A percentile compares a stretch with the other conserved stretches of the same genome.
Evolutionary conservation across 2,113 vertebrate species (phyloP).

Genomic region (Phycodurus eques): DNA sequence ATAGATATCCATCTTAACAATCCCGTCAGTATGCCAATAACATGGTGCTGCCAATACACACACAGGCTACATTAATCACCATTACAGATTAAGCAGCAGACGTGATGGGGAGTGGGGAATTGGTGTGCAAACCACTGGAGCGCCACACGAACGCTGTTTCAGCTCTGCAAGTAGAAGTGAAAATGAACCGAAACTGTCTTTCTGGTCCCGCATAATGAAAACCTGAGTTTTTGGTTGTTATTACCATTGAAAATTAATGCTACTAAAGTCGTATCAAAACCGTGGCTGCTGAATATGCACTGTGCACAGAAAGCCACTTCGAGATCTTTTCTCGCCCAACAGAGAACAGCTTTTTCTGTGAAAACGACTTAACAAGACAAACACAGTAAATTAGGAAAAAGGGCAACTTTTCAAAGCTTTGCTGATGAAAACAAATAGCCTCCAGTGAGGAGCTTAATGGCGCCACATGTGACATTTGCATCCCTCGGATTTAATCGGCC

Average conservation of each 20-base stretch:
- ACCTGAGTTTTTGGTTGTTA: neutral
- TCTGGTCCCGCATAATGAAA: neutral
- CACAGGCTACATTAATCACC: conserved; percentile 66
- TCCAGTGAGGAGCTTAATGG: conserved; percentile 33
- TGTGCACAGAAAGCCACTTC: neutral
- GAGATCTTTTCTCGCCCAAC: neutral
- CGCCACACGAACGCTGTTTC: conserved; percentile 21
- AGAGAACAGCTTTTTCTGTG: neutral
- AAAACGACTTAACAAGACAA: conserved; percentile 4
- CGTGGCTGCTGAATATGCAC: neutral
- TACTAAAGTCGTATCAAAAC: neutral
- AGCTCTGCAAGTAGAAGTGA: neutral
- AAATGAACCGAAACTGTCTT: neutral
- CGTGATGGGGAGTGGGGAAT: conserved; percentile 28
- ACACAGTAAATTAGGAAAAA: conserved; percentile 41
- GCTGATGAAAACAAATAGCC: conserved; percentile 57
- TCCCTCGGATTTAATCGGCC: conserved; percentile 45
- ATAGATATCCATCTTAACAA: conserved; percentile 71
- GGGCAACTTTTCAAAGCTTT: conserved; percentile 36
- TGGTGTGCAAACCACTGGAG: conserved; percentile 33
- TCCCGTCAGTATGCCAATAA: conserved; percentile 64
- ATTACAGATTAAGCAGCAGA: conserved; percentile 65
- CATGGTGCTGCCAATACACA: conserved; percentile 58
- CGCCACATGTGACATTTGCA: conserved; percentile 53
- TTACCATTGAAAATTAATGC: neutral